Base-by-base conservation (phyloP, 2,113 vertebrate genomes). In the Ahaetulla prasina region DNA sequence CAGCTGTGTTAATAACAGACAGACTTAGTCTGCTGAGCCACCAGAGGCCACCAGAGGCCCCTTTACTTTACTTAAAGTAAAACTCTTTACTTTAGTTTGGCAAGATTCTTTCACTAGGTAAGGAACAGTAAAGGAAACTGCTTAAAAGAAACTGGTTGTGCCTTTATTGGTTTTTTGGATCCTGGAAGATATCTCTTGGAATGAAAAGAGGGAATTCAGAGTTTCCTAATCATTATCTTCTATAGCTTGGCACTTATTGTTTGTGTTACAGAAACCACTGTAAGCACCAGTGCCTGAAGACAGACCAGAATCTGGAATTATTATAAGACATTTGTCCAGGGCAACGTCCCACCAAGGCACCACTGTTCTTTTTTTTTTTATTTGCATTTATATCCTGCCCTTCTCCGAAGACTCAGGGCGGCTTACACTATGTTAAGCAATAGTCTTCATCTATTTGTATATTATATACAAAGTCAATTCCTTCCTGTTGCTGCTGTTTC, bases 161-260 rank as follows among this genome's bases (percentile, higher is more conserved):
- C 7, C 30, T 35, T 35, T n/a, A 30, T 68, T 68, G 30, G 4
- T 12, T 35, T 35, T n/a, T 68, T 16, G n/a, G 30, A 35, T 2
- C 12, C 30, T 68, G 63, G 12, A 12, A 68, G 30, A n/a, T 35
- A 68, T 35, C 30, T 4, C 5, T 18, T 2, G 5, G 63, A 68
- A 35, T 35, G 35, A 35, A 68, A 68, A 35, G 8, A 47, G 27
- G 39, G 22, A 10, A 53, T 90, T 87, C 25, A 18, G 23, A 23
- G 49, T 25, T 20, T 47, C 55, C 50, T 54, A 35, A 90, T 22
- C 85, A 27, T 74, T 45, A 53, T 85, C 91, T 89, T 96, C 91
- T 94, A 85, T 87, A 68, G 27, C 60, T 27, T 45, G 16, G 35
- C 20, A 74, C 23, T 49, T 39, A 8, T 27, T 45, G 7, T 49